phyloP scores from a whole-genome alignment of 2,113 vertebrate species.

The Otocyon megalotis region DNA sequence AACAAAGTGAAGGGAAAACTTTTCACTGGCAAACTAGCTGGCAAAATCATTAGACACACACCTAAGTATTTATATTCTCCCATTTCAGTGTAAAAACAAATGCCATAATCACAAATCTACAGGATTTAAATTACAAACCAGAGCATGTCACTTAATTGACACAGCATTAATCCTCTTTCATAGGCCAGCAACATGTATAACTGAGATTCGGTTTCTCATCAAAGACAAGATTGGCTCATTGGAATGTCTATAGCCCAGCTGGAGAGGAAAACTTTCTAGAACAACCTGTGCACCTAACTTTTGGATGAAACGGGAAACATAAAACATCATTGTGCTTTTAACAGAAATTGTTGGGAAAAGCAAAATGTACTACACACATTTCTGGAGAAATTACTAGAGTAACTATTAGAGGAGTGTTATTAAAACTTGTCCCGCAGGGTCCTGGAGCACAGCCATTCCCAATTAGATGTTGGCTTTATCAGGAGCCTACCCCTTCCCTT shows the following conservation, averaged over 20 bases:
- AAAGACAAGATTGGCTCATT: slow-evolving; percentile 70
- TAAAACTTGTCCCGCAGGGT: slow-evolving; percentile 49
- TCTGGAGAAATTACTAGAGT: neutral
- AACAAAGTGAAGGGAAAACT: slow-evolving; percentile 65
- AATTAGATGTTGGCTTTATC: slow-evolving; percentile 54
- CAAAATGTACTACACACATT: neutral
- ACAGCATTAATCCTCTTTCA: slow-evolving; percentile 65
- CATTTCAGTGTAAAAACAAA: slow-evolving; percentile 76
- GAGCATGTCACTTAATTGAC: slow-evolving; percentile 73
- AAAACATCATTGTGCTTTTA: slow-evolving; percentile 51
- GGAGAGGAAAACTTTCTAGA: slow-evolving; percentile 65
- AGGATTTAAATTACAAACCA: slow-evolving; percentile 67
- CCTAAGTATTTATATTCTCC: slow-evolving; percentile 75
- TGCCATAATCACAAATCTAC: slow-evolving; percentile 68
- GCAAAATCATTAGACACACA: slow-evolving; percentile 75
- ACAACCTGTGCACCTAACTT: slow-evolving; percentile 55
- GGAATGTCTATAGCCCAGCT: slow-evolving; percentile 68
- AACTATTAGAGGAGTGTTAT: slow-evolving; percentile 39
- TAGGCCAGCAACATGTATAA: slow-evolving; percentile 58
- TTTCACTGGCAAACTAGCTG: slow-evolving; percentile 64
- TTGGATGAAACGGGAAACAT: slow-evolving; percentile 63
- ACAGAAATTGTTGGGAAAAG: slow-evolving; percentile 56
- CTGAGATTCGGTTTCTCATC: slow-evolving; percentile 70
- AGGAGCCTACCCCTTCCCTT: neutral
- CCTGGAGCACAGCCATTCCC: slow-evolving; percentile 46